Evolutionary conservation across 2,113 vertebrate species (phyloP), one percentile per base, ranked within the genome.

Genomic region (Silurus glanis): DNA sequence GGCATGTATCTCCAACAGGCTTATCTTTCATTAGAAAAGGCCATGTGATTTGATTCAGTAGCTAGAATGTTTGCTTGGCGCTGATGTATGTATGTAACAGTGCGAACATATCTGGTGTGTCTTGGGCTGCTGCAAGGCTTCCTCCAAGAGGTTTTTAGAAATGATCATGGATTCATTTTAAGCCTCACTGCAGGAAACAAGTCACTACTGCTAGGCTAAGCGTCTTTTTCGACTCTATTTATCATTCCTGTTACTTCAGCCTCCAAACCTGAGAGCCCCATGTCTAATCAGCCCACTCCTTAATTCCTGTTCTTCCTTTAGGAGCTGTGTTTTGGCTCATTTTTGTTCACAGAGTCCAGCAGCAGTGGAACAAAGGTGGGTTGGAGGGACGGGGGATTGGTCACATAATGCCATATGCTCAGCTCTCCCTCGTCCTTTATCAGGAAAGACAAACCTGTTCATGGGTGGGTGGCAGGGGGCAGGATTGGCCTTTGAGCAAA

Each of bases 21-120:
- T 93, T 92, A 87, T 93, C 88, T 88, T 91, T 92, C 91, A 93
- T 94, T 93, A 93, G 91, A 88, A 91, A 87, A 88, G 90, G 88
- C 88, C 45, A 82, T 88, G 86, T 80, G 85, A 90, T 88, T 93
- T 92, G 59, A 80, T 75, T 74, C 58, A 61, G 55, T 90, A 91
- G 90, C 90, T 78, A 85, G 86, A 83, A 71, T 86, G 53, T 83
- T 59, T 83, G 82, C 86, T 80, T 76, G 58, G 25, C 16, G 23
- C 72, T 75, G 79, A 76, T 66, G 58, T 80, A 61, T 55, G 37
- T 81, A 61, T 56, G 9, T 83, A 83, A 62, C 64, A 72, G 83
- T 58, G 66, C 80, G 85, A 80, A 74, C 55, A 82, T 89, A 74
- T 79, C 64, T 87, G 83, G 71, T 78, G 76, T 83, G 72, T 83